phyloP scores from a whole-genome alignment of 2,113 vertebrate species.

The Xiphophorus couchianus region DNA sequence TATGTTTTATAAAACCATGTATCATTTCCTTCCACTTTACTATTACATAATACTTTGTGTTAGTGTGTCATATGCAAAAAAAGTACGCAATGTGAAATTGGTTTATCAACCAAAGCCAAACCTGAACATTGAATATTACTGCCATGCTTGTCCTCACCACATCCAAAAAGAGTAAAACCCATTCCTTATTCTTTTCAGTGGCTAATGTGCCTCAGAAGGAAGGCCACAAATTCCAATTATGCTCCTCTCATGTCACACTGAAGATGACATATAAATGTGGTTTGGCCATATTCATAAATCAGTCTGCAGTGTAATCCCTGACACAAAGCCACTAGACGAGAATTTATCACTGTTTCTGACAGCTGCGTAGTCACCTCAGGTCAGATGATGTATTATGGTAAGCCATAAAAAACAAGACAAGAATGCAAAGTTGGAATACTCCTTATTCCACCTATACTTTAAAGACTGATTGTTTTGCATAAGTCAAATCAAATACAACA shows the following conservation, averaged over 20 bases:
- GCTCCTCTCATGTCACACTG: slow-evolving; percentile 55
- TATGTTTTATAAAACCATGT: neutral
- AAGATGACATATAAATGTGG: slow-evolving; percentile 56
- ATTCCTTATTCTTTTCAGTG: slow-evolving; percentile 37
- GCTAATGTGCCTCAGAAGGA: slow-evolving; percentile 45
- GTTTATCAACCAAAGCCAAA: slow-evolving; percentile 12
- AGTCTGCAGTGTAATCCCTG: slow-evolving; percentile 32
- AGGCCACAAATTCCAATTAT: slow-evolving; percentile 69
- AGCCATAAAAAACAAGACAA: slow-evolving; percentile 5
- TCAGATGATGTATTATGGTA: slow-evolving; percentile 30
- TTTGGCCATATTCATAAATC: slow-evolving; percentile 57
- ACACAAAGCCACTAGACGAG: slow-evolving; percentile 17
- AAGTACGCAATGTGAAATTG: neutral
- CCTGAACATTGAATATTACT: slow-evolving; percentile 6
- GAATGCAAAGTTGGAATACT: slow-evolving; percentile 7
- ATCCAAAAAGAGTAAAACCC: slow-evolving; percentile 21
- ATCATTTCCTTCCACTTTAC: neutral
- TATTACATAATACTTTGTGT: neutral
- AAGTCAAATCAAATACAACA: no score
- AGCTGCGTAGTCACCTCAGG: slow-evolving; percentile 36
- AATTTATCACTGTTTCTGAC: slow-evolving; percentile 37
- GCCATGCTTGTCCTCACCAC: slow-evolving; percentile 14
- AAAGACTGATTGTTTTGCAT: no score
- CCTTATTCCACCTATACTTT: neutral
- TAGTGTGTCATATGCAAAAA: neutral